Base-by-base conservation (phyloP, 2,888 invertebrate genomes). In the Melieria omissa region DNA sequence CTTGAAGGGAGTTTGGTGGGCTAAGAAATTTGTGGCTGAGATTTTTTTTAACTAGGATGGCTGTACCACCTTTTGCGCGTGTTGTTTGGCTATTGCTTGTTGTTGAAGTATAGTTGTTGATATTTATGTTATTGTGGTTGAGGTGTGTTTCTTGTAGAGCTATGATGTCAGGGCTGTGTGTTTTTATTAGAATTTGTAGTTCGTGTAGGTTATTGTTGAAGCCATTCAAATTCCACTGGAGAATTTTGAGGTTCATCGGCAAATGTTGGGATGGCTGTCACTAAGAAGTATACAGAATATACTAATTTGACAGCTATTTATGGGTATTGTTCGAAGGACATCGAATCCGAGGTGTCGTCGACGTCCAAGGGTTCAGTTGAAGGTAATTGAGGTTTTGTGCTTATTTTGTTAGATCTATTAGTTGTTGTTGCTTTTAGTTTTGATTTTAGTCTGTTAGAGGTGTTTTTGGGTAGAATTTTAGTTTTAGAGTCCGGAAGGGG, bases 1-100 rank as follows among this genome's bases (percentile, higher is more conserved):
- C 29, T 29, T 29, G 29, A 3, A 29, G 29, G 29, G 29, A 29
- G 29, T 29, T 29, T 29, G 29, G 29, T 3, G 29, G 29, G 29
- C 29, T 29, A 29, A 29, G 4, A n/a, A 46, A 14, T 63, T 12
- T 63, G 63, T 63, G 63, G 12, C n/a, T 12, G 7, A 63, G 6
- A n/a, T 12, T 14, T 4, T 63, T 63, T 63, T 63, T 63, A 45
- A 63, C 47, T 14, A 63, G 46, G 14, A 63, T 63, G 7, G 46
- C 47, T 5, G 46, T 47, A 9, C 63, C 63, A 9, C 63, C 63
- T 46, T 12, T 63, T 63, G 46, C 47, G 29, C 29, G 29, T 29
- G 29, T 29, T 29, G 29, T 29, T 29, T 29, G 29, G 29, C 29
- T 29, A 10, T 63, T 14, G 5, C 6, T 58, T 5, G 14, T 58